Base-by-base conservation (phyloP, 2,888 invertebrate species). In the Alentia gelatinosa region DNA sequence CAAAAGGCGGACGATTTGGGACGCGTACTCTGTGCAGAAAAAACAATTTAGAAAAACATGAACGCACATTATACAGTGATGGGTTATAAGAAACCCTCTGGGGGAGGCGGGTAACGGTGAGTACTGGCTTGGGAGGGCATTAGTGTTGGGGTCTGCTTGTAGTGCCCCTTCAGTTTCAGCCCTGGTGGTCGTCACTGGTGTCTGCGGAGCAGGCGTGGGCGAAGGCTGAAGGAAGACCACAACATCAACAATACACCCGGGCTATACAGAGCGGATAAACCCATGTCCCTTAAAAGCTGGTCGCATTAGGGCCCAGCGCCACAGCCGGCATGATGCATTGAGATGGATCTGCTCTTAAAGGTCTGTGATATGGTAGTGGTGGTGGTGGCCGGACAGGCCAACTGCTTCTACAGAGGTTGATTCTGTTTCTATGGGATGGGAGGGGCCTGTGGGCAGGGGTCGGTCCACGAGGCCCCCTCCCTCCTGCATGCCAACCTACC, bases 321-420 rank as follows among this genome's bases (percentile, higher is more conserved):
- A 4, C 50, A 30, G 30, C 47, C 47, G 47, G 47, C 79, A 15
- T 86, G 86, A 86, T 47, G 19, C 47, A 86, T 86, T n/a, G 35
- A 47, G 86, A 86, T 86, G 47, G 42, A 86, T 86, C 42, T 42
- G 26, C 86, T 86, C 86, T 50, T 86, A 86, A 86, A 86, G 50
- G 86, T 30, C 86, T 33, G 30, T 79, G 79, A 79, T 79, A 79
- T 35, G 39, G 68, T 19, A 30, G 79, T 37, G 79, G 37, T 39
- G 39, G n/a, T n/a, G 37, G 79, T 39, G 79, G 35, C 79, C 79
- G 33, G 50, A 26, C 12, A 42, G 9, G 47, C 86, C 47, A 30
- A 23, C 30, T 19, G n/a, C 47, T 47, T 47, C 47, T 23, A 47
- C 47, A 86, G 47, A 26, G 30, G 50, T 47, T 86, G 86, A 86